Conservation (phyloP, 2,888 invertebrate species). For the Ormia ochracea region DNA sequence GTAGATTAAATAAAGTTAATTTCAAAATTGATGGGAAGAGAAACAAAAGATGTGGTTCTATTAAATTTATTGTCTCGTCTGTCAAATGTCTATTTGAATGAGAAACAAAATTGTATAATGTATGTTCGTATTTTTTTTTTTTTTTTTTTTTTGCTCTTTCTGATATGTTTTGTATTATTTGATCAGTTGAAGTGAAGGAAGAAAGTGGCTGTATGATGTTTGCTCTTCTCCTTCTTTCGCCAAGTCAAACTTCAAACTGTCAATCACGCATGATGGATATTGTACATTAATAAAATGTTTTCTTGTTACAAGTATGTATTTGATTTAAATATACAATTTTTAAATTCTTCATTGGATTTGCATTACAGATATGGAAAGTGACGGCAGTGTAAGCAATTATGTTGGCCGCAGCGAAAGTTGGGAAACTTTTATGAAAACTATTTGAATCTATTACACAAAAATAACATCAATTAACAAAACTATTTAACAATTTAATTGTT, state of each 20-base stretch:
- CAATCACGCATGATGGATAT: conserved; percentile 61
- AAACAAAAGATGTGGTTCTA: conserved; percentile 12
- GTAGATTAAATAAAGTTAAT: conserved; percentile 48
- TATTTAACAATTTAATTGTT: too few relatives aligned
- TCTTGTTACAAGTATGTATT: conserved; percentile 6
- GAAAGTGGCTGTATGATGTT: conserved; percentile 37
- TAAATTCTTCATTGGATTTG: conserved; percentile 31
- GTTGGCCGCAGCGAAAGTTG: too few relatives aligned
- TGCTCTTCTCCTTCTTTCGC: not conserved
- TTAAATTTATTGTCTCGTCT: conserved; percentile 49
- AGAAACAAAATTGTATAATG: not conserved
- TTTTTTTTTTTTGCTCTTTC: not conserved
- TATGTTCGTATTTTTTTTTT: not conserved
- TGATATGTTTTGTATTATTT: not conserved
- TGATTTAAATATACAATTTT: conserved; percentile 27
- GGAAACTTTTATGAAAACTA: too few relatives aligned
- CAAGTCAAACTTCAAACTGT: conserved; percentile 47
- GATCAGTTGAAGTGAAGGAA: not conserved
- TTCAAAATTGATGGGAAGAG: conserved; percentile 1
- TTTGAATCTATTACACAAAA: too few relatives aligned
- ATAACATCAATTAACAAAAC: too few relatives aligned
- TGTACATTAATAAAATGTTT: conserved; percentile 29
- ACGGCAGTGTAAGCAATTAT: not conserved
- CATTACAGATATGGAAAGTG: not conserved
- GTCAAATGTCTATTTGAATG: conserved; percentile 49